These are phyloP conservation scores for Parauchenoglanis punctatus DNA, from an alignment of 2,797 vertebrate genomes.

Conservation along the genomic window DNA sequence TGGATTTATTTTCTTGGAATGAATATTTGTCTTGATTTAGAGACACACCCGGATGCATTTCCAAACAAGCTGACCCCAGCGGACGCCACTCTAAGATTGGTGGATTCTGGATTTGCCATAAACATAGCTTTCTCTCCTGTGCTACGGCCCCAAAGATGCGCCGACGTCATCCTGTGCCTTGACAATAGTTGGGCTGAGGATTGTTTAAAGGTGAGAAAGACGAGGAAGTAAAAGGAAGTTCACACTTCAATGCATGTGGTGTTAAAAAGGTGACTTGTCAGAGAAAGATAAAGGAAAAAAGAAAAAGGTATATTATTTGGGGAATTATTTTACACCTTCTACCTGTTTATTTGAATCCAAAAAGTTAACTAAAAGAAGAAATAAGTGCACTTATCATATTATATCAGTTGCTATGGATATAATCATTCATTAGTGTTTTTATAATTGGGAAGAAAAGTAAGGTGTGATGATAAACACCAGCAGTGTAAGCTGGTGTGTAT, in stretches of 20 bases:
- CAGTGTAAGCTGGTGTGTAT: not conserved
- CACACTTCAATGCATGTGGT: no score
- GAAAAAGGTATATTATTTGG: not conserved
- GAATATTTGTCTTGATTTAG: constrained; percentile 61
- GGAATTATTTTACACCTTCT: not conserved
- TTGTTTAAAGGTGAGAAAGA: not conserved
- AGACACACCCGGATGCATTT: constrained; percentile 74
- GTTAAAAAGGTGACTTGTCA: no score
- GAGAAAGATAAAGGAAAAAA: not conserved
- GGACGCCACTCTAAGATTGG: constrained; percentile 72
- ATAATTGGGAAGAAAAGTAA: not conserved
- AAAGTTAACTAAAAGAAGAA: not conserved
- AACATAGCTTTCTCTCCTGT: constrained; percentile 81
- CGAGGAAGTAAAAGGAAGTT: no score
- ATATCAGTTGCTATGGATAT: not conserved
- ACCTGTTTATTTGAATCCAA: not conserved
- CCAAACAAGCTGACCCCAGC: constrained; percentile 82
- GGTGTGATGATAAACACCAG: not conserved
- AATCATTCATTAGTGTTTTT: not conserved
- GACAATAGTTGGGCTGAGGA: constrained; percentile 76
- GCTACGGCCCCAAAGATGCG: constrained; percentile 75
- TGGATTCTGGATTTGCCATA: constrained; percentile 83
- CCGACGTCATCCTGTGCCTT: constrained; percentile 83
- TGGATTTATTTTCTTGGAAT: not conserved
- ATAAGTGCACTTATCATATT: not conserved